A percentile compares a stretch with the other conserved stretches of the same genome.
Evolutionary conservation across 2,113 vertebrate species (phyloP).

Genomic region (Lepus americanus): DNA sequence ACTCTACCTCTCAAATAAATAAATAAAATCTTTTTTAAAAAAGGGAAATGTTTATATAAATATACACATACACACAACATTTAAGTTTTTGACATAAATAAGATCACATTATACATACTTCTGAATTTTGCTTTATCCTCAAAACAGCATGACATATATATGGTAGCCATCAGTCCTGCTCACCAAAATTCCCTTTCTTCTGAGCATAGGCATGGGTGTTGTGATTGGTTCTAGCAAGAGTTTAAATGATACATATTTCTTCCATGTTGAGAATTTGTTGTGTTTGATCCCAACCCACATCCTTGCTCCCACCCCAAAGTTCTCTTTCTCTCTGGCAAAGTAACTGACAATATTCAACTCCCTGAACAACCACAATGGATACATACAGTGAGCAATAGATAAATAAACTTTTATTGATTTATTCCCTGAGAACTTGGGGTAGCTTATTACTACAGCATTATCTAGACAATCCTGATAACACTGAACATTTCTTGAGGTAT

Average conservation of each 20-base stretch:
- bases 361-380: not conserved
- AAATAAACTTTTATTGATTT: constrained; percentile 28
- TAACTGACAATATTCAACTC: not conserved
- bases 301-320: not conserved
- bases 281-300: not conserved
- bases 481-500: not conserved
- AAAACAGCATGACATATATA: constrained; percentile 51
- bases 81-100: constrained; percentile 33
- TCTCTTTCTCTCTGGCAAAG: constrained; percentile 10
- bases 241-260: constrained; percentile 40
- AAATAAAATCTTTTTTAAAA: no score
- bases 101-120: constrained; percentile 40
- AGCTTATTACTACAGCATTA: not conserved
- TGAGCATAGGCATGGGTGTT: not conserved
- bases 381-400: constrained; percentile 16
- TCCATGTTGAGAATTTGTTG: not conserved
- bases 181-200: constrained; percentile 42
- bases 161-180: constrained; percentile 22
- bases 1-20: no score
- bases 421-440: not conserved
- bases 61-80: not conserved
- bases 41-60: constrained; percentile 53
- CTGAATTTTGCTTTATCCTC: constrained; percentile 53
- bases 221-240: not conserved
- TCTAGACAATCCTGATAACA: not conserved